Evolutionary conservation across 2,113 vertebrate genomes (phyloP), one percentile per base, ranked within the genome.

Genomic region (Engystomops pustulosus): DNA sequence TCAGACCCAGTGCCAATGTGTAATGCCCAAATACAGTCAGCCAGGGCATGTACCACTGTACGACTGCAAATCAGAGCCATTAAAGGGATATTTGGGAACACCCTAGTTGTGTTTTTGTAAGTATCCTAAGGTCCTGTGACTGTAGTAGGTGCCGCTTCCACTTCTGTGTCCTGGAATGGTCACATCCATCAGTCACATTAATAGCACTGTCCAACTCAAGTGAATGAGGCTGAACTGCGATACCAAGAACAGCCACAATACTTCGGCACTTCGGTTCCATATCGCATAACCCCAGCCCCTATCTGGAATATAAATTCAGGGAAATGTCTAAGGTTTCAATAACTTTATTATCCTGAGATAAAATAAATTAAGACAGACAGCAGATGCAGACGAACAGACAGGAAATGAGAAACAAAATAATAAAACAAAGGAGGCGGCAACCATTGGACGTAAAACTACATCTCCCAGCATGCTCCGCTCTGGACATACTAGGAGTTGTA

Each of bases 341-440:
- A 81, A 17, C 11, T 81, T 81, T 81, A 81, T 81, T 81, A 62
- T 71, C 68, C 67, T 81, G 67, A 81, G 80, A 70, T 53, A 14
- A 71, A n/a, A 80, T 51, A 47, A 47, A 79, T 30, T 70, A 53
- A 81, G 65, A 81, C 18, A 65, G 45, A 65, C 51, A 60, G 51
- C 47, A n/a, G 17, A 45, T 62, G 38, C 18, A 45, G 27, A 62
- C 17, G 7, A n/a, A 67, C 58, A 27, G 2, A 67, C 17, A 38
- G 17, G 36, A 12, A 78, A 78, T 6, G 53, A 2, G n/a, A 18
- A 14, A 62, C 27, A 27, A 27, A 1, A 55, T 8, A 53, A 55
- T 41, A 41, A 41, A 41, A 41, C 4, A 41, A 41, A 41, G 38
- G 38, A 8, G 38, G 38, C 4, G 38, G 4, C 53, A 10, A 9